Percentiles rank a stretch among this genome's conserved stretches.
Conservation (phyloP, 2,888 invertebrate species). For the Stegana nigrithorax region DNA sequence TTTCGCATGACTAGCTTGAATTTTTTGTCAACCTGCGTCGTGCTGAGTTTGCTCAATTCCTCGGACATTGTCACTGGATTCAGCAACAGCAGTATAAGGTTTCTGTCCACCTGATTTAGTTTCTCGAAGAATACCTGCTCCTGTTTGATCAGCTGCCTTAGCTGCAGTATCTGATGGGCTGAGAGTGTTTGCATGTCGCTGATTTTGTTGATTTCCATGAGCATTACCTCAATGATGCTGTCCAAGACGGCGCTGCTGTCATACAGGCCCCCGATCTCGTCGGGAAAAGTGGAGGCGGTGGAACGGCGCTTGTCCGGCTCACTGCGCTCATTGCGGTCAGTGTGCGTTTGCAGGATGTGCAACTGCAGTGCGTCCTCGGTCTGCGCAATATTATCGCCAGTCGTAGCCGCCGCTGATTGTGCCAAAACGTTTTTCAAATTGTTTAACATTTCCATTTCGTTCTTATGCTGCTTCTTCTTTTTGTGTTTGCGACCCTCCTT, state of each 20-base stretch:
- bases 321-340: neutral
- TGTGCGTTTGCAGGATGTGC: neutral
- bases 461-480: conserved; percentile 65
- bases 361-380: neutral
- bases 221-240: conserved; percentile 44
- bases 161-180: conserved; percentile 48
- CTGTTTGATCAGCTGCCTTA: conserved; percentile 52
- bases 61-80: conserved; percentile 62
- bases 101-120: conserved; percentile 64
- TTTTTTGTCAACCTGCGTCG: conserved; percentile 27
- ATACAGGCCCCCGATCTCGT: conserved; percentile 21
- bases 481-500: conserved; percentile 53
- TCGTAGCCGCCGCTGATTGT: conserved; percentile 31
- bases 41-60: conserved; percentile 36
- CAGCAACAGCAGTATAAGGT: conserved; percentile 60
- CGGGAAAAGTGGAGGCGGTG: conserved; percentile 22
- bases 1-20: conserved; percentile 59
- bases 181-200: conserved; percentile 52
- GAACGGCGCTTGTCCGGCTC: conserved; percentile 23
- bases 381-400: neutral
- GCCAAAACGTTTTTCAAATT: conserved; percentile 62
- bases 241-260: conserved; percentile 38
- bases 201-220: conserved; percentile 64
- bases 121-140: conserved; percentile 64
- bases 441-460: conserved; percentile 67